Evolutionary conservation across 2,888 invertebrate genomes (phyloP).

Genomic region (Chrysolina oricalcia): DNA sequence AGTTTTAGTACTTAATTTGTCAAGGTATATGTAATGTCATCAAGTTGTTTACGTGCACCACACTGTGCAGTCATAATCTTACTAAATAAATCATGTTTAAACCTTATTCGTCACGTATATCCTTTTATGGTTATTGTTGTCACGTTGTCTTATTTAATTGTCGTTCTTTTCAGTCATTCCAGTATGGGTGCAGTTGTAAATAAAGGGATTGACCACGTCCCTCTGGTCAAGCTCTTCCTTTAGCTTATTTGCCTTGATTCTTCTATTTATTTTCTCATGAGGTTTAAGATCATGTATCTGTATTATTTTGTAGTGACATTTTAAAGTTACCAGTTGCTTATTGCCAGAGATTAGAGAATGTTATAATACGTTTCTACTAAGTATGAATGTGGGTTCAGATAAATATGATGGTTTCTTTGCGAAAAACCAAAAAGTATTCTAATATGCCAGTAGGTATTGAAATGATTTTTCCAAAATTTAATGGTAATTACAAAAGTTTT

Average conservation of each 20-base stretch:
- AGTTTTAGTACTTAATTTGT: too few species aligned
- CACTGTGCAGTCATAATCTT: conserved; percentile 1
- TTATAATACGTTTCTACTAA: too few species aligned
- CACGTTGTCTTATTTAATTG: conserved; percentile 20
- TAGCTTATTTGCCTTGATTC: background rate
- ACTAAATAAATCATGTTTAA: background rate
- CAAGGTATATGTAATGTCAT: too few species aligned
- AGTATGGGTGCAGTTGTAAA: conserved; percentile 11
- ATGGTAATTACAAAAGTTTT: too few species aligned
- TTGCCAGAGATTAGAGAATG: too few species aligned
- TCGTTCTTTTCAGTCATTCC: conserved; percentile 1
- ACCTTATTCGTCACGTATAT: conserved; percentile 10
- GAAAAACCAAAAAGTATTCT: too few species aligned
- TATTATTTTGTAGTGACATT: background rate
- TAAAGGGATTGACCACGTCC: background rate
- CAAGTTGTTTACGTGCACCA: background rate
- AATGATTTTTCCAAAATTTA: too few species aligned
- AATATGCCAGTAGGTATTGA: too few species aligned
- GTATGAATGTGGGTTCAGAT: too few species aligned
- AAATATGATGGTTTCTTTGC: too few species aligned
- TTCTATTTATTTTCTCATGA: background rate
- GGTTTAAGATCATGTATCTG: background rate
- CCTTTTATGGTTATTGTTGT: conserved; percentile 9
- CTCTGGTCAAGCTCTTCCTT: background rate
- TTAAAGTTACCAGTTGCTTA: background rate